These are phyloP conservation scores for Betta splendens DNA, from an alignment of 2,797 vertebrate species.

Conservation along the genomic window DNA sequence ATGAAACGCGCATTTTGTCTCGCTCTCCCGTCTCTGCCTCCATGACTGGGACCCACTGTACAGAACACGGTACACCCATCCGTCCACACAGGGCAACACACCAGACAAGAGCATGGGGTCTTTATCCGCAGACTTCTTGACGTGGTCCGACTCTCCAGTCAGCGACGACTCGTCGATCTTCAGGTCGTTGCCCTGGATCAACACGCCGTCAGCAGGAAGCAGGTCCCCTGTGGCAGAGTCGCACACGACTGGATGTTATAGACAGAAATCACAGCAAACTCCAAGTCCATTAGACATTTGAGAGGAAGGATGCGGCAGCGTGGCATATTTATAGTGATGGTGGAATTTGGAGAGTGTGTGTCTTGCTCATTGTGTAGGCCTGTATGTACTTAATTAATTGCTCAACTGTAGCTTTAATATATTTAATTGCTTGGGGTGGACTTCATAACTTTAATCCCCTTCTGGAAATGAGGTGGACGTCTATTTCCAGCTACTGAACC, in stretches of 20 bases:
- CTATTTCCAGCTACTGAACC: constrained; percentile 48
- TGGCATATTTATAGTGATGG: background rate
- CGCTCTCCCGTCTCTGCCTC: too few relatives aligned
- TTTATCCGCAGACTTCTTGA: constrained; percentile 92
- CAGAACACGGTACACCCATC: background rate
- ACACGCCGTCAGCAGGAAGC: constrained; percentile 92
- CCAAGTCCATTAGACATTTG: background rate
- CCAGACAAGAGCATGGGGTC: constrained; percentile 98
- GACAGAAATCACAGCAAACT: background rate
- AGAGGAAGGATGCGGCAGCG: background rate
- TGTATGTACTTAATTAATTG: constrained; percentile 36
- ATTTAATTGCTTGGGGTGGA: constrained; percentile 42
- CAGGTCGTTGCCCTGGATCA: constrained; percentile 97
- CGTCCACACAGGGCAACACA: constrained; percentile 64
- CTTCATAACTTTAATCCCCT: constrained; percentile 42
- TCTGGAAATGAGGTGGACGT: constrained; percentile 43
- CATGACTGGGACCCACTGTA: background rate
- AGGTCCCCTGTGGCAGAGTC: constrained; percentile 90
- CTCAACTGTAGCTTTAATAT: constrained; percentile 31
- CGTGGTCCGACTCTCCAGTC: constrained; percentile 97
- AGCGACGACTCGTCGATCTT: constrained; percentile 98
- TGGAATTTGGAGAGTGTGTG: background rate
- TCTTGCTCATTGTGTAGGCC: background rate
- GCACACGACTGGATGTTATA: background rate
- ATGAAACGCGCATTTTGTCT: background rate